Evolutionary conservation across 2,888 invertebrate species (phyloP).

Genomic region (Drosophila maculinotata): DNA sequence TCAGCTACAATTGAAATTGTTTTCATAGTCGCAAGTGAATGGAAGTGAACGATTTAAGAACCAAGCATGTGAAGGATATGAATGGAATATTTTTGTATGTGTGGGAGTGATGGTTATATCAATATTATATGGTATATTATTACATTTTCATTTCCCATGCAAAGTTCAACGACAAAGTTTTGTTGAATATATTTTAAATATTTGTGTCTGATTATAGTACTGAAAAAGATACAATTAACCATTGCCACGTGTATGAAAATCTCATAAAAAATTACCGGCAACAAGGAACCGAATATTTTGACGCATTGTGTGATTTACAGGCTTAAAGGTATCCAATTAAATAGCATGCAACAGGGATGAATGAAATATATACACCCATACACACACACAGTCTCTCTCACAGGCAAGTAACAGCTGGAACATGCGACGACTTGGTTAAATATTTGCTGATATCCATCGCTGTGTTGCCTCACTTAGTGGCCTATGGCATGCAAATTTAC

Average conservation of each 20-base stretch:
- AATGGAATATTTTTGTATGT: background rate
- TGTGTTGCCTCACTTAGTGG: conserved; percentile 45
- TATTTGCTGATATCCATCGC: conserved; percentile 60
- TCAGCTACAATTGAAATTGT: conserved; percentile 53
- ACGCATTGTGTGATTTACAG: too few species aligned
- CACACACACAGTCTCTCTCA: background rate
- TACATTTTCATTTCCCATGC: conserved; percentile 3
- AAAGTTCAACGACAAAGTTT: background rate
- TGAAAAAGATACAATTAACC: too few species aligned
- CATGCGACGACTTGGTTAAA: conserved; percentile 35
- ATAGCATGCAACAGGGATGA: too few species aligned
- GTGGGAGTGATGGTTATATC: background rate
- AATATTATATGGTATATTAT: background rate
- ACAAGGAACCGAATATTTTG: too few species aligned
- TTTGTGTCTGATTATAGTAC: background rate
- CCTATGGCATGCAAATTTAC: conserved; percentile 65
- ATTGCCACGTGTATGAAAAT: too few species aligned
- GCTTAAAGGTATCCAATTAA: too few species aligned
- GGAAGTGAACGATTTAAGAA: conserved; percentile 27
- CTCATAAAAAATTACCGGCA: too few species aligned
- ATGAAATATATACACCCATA: conserved; percentile 1
- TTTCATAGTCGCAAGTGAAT: conserved; percentile 27
- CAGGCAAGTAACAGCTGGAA: conserved; percentile 19
- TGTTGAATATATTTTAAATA: background rate
- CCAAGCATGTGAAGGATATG: conserved; percentile 1